Evolutionary conservation across 2,113 vertebrate genomes (phyloP).

Genomic region (Anhinga rufa): DNA sequence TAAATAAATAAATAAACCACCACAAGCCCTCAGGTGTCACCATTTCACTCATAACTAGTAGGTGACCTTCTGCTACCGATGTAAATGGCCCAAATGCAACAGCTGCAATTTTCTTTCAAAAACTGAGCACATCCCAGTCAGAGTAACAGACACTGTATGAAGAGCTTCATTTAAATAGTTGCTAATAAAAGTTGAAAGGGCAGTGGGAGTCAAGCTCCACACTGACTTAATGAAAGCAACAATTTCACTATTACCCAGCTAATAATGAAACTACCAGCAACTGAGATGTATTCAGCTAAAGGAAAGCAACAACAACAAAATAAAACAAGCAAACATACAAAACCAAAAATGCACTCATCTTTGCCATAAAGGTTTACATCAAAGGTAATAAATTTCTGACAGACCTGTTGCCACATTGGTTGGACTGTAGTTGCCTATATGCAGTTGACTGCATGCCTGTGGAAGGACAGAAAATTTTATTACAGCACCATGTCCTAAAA

Average conservation of each 20-base stretch:
- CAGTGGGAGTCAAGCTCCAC: neutral
- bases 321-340: neutral
- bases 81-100: neutral
- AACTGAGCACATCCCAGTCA: neutral
- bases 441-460: neutral
- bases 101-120: neutral
- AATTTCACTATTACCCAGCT: neutral
- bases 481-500: neutral
- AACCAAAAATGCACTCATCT: neutral
- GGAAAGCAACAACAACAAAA: neutral
- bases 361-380: neutral
- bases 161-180: neutral
- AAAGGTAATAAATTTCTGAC: neutral
- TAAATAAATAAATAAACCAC: neutral
- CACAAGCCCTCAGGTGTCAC: neutral
- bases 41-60: neutral
- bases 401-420: neutral
- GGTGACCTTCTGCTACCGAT: neutral
- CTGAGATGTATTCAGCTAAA: neutral
- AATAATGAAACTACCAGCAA: neutral
- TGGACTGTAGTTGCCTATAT: neutral
- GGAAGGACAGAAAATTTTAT: neutral
- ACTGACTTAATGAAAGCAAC: neutral
- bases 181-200: neutral
- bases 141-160: neutral